Evolutionary conservation across 2,797 vertebrate species (phyloP).

Genomic region (Pteronotus mesoamericanus): DNA sequence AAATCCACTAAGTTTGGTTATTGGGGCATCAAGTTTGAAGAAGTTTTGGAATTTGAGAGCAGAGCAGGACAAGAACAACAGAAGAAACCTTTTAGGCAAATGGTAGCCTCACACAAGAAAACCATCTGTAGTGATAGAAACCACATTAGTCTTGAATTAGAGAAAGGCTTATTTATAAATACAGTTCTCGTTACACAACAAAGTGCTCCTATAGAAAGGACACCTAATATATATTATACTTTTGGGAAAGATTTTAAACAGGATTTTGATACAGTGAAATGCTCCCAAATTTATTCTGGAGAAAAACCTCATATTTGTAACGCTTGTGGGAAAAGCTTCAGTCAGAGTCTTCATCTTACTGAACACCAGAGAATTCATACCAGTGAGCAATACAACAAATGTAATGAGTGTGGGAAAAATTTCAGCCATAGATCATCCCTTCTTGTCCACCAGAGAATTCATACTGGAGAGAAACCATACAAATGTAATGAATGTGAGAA

Average conservation of each 20-base stretch:
- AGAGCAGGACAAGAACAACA: not conserved
- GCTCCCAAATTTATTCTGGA: conserved; percentile 54
- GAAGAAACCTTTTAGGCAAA: not conserved
- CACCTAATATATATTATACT: conserved; percentile 37
- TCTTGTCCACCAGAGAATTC: conserved; percentile 42
- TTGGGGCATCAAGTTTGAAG: not conserved
- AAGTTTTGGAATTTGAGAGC: conserved; percentile 8
- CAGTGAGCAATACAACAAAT: conserved; percentile 62
- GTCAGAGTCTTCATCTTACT: conserved; percentile 54
- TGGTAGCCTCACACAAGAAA: not conserved
- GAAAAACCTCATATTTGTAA: conserved; percentile 48
- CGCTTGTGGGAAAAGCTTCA: conserved; percentile 64
- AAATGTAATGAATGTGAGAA: conserved; percentile 69
- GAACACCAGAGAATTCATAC: conserved; percentile 60
- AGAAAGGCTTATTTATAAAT: not conserved
- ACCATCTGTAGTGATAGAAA: not conserved
- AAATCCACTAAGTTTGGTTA: not conserved
- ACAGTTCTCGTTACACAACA: conserved; percentile 12
- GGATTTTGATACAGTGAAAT: conserved; percentile 47
- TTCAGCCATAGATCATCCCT: conserved; percentile 71
- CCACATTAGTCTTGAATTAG: not conserved
- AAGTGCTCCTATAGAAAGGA: not conserved
- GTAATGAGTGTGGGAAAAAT: conserved; percentile 64
- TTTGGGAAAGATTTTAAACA: conserved; percentile 38
- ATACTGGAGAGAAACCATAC: not conserved